A percentile compares a stretch with the other conserved stretches of the same genome.
These are phyloP conservation scores for Drosophila hamatofila DNA, from an alignment of 2,888 invertebrate genomes.

Conservation along the genomic window DNA sequence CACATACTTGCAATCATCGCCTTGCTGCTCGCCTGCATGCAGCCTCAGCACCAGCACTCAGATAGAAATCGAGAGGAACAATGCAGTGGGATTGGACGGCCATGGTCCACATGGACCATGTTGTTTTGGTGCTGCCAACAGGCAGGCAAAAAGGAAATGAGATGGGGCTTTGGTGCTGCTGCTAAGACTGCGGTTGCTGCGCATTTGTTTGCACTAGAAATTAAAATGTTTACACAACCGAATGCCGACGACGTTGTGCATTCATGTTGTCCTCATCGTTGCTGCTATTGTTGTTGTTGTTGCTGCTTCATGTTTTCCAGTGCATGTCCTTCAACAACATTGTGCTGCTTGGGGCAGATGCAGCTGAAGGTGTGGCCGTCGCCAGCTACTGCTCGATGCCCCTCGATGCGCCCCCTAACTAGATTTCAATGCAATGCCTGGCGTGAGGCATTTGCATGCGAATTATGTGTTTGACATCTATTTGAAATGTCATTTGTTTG, in stretches of 20 bases:
- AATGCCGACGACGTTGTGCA: slow-evolving; percentile 72
- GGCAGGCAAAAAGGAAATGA: not conserved
- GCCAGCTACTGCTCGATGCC: slow-evolving; percentile 19
- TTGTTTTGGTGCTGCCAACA: slow-evolving; percentile 28
- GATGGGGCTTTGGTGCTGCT: slow-evolving; percentile 8
- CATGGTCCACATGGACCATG: slow-evolving; percentile 69
- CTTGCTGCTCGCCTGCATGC: slow-evolving; percentile 37
- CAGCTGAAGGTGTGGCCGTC: slow-evolving; percentile 50
- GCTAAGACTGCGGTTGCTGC: slow-evolving; percentile 60
- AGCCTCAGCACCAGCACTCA: slow-evolving; percentile 9
- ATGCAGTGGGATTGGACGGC: slow-evolving; percentile 62
- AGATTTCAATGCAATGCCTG: slow-evolving; percentile 44
- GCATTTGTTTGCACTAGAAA: slow-evolving; percentile 77
- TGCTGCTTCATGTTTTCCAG: slow-evolving; percentile 42
- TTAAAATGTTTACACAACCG: slow-evolving; percentile 79
- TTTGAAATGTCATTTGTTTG: slow-evolving; percentile 53
- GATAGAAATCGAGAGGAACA: slow-evolving; percentile 26
- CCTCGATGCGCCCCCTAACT: slow-evolving; percentile 17
- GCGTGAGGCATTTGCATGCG: slow-evolving; percentile 46
- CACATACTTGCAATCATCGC: slow-evolving; percentile 57
- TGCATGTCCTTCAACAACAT: slow-evolving; percentile 61
- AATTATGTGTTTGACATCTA: slow-evolving; percentile 33
- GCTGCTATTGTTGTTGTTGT: slow-evolving; percentile 15
- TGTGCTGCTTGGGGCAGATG: slow-evolving; percentile 47
- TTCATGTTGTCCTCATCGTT: slow-evolving; percentile 59